Evolutionary conservation across 2,797 vertebrate species (phyloP), one percentile per base, ranked within the genome.

Genomic region (Aulostomus chinensis): DNA sequence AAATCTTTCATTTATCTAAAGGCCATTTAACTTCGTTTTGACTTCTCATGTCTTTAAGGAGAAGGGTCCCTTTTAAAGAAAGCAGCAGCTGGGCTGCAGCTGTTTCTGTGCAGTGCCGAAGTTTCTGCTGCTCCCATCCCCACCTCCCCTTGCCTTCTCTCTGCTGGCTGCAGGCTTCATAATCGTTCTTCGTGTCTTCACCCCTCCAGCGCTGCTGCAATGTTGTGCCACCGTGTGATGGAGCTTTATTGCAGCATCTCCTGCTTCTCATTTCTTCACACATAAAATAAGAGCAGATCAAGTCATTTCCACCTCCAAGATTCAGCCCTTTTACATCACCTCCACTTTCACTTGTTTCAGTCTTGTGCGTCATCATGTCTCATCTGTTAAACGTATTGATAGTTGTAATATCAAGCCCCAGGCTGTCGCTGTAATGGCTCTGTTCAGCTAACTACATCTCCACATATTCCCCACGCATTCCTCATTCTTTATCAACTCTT

Each of bases 1-100:
- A 31, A 48, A 67, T 40, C 51, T 86, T 90, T 91, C 80, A 54
- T 61, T 91, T 86, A 89, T 58, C 91, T 93, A 93, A 93, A 93
- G 92, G 91, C 92, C 92, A 93, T 93, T 93, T 90, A 79, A 85
- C 70, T 8, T 60, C 7, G 86, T 87, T 87, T 91, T 90, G 86
- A 85, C 83, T 88, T 84, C 77, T 88, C 86, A 81, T 87, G 86
- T 91, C 87, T 89, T 66, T 65, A 71, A 78, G 78, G 61, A 63
- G 46, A 79, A 76, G 85, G 56, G 74, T 68, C 69, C 48, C 55
- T 76, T 59, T 46, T 34, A 58, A 80, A 53, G 41, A 60, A 49
- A 68, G 67, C 31, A 46, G 50, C 53, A 70, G 42, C 30, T 9
- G 16, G n/a, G 34, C 51, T 52, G 54, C 58, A 39, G 51, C 42